A percentile compares a stretch with the other conserved stretches of the same genome.
phyloP scores from a whole-genome alignment of 2,888 invertebrate species.

The Lapara coniferarum region DNA sequence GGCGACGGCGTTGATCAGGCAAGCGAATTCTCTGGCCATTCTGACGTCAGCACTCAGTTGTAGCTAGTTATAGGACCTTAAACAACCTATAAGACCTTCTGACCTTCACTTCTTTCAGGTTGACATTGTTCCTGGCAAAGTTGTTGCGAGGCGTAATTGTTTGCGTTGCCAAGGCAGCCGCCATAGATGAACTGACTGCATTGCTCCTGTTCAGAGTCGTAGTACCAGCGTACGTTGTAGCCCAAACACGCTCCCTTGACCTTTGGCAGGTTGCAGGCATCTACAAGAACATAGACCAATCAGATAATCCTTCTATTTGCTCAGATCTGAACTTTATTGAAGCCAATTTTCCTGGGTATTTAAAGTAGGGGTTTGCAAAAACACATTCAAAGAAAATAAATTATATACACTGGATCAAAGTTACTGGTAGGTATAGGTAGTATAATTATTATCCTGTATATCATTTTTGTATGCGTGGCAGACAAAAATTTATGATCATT shows the following conservation, averaged over 20 bases:
- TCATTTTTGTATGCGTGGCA: no score
- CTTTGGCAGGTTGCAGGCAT: constrained; percentile 91
- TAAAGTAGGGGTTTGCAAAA: no score
- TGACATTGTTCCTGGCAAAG: constrained; percentile 91
- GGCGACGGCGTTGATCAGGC: no score
- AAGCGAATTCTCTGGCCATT: not conserved
- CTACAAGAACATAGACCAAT: constrained; percentile 61
- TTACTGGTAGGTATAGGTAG: no score
- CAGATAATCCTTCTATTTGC: not conserved
- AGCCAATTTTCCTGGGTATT: no score
- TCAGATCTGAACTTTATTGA: no score
- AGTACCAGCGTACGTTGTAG: constrained; percentile 92
- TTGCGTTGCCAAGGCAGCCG: constrained; percentile 96
- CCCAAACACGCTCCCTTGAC: constrained; percentile 92
- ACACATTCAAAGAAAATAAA: no score
- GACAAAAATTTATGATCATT: no score
- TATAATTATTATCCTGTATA: no score
- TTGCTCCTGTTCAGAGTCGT: constrained; percentile 88
- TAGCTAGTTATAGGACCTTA: not conserved
- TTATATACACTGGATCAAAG: no score
- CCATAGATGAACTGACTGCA: constrained; percentile 95
- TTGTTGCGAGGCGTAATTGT: constrained; percentile 91
- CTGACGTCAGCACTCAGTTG: not conserved
- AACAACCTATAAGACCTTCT: constrained; percentile 37
- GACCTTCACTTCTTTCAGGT: constrained; percentile 84